Evolutionary conservation across 2,113 vertebrate genomes (phyloP).

Genomic region (Saguinus midas): DNA sequence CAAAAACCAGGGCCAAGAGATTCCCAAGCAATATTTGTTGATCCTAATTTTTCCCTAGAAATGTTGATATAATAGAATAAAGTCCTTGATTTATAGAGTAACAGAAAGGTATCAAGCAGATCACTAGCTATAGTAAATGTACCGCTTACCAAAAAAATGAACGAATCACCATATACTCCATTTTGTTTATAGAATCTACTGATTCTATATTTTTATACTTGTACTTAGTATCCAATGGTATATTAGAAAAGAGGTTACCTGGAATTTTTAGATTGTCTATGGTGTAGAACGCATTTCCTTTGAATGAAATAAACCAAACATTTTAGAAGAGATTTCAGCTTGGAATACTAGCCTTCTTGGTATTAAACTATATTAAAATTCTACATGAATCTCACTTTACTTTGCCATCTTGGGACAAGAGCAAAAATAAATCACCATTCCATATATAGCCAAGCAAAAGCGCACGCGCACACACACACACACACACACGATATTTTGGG

Average conservation of each 20-base stretch:
- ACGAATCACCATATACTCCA: neutral
- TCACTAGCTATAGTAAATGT: neutral
- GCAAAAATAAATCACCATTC: neutral
- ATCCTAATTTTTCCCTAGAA: neutral
- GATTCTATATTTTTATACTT: neutral
- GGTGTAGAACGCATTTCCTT: neutral
- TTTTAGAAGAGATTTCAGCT: neutral
- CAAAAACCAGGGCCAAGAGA: neutral
- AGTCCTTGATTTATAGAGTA: neutral
- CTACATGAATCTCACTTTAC: neutral
- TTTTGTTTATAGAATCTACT: neutral
- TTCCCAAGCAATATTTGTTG: neutral
- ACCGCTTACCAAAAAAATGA: neutral
- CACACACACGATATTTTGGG: neutral
- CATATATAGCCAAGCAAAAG: neutral
- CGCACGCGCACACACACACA: neutral
- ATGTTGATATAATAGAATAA: neutral
- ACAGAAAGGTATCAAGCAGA: neutral
- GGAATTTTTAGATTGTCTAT: neutral
- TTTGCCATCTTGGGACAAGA: neutral
- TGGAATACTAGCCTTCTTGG: neutral
- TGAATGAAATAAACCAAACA: neutral
- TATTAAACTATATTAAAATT: slow-evolving; percentile 37
- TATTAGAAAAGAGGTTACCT: neutral
- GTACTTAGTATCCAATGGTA: neutral